phyloP scores from a whole-genome alignment of 2,797 vertebrate species.

The Eupleurogrammus muticus region DNA sequence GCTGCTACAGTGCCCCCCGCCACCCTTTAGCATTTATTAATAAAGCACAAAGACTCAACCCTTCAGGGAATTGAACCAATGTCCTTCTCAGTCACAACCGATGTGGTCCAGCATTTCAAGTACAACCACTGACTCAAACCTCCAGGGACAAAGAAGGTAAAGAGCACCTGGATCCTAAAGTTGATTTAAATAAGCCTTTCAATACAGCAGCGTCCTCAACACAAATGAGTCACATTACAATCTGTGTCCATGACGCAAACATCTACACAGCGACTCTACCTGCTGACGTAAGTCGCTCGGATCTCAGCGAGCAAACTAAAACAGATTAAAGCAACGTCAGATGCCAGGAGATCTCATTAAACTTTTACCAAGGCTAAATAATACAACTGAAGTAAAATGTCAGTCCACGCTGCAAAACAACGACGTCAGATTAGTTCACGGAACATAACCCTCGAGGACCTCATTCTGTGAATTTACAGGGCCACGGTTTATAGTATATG shows the following conservation, averaged over 20 bases:
- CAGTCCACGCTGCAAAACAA: constrained; percentile 19
- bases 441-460: constrained; percentile 6
- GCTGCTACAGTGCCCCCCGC: constrained; percentile 19
- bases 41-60: constrained; percentile 42
- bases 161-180: too few species aligned
- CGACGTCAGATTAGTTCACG: constrained; percentile 27
- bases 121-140: constrained; percentile 15
- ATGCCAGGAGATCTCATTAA: constrained; percentile 8
- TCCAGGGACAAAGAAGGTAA: constrained; percentile 22
- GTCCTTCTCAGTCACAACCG: constrained; percentile 34
- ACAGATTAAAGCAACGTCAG: not conserved
- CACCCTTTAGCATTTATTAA: constrained; percentile 42
- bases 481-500: constrained; percentile 42
- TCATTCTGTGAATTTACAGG: constrained; percentile 21
- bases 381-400: constrained; percentile 23
- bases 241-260: not conserved
- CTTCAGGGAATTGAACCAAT: constrained; percentile 24
- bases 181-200: too few species aligned
- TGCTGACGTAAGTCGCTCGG: not conserved
- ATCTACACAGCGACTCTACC: not conserved
- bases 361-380: constrained; percentile 14
- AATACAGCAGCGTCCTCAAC: too few species aligned
- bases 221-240: not conserved
- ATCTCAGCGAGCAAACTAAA: constrained; percentile 5
- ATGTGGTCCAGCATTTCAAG: constrained; percentile 13